Base-by-base conservation (phyloP, 2,113 vertebrate species). In the Salvelinus alpinus region DNA sequence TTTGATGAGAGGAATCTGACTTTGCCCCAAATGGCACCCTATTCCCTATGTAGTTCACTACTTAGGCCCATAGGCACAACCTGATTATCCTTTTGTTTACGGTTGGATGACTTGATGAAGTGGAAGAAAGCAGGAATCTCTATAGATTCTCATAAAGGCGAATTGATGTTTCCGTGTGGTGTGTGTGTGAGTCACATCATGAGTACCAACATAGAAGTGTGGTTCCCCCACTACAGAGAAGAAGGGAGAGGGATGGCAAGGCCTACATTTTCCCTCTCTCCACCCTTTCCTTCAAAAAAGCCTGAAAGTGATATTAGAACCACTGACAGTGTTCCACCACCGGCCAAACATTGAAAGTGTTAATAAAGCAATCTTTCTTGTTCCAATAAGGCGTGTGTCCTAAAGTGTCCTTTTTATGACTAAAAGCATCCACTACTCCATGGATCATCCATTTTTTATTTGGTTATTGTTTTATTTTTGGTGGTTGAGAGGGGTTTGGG, bases 121-220 rank as follows among this genome's bases (percentile, higher is more conserved):
- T 64, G 59, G 22, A n/a, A 77, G 60, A 22, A 62, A 75, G 47
- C 27, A 34, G 48, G 59, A 71, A 74, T 76, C 16, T 67, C 67
- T 73, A 64, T 70, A 13, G 2, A 27, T 69, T 71, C 66, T 70
- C 20, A 34, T 75, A 85, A 86, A 84, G 16, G 65, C 70, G 25
- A 71, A 27, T 14, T 24, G 64, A 60, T 57, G 54, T 57, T 57
- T 57, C 54, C 54, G 6, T 20, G 54, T 57, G 0, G 67, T 70
- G 1, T 78, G 38, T 44, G 38, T 44, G 78, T 91, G 90, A 91
- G 75, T 93, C 92, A 91, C 76, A 44, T 0, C 1, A 11, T 74
- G 70, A 75, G 80, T 73, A 70, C 27, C 1, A 79, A 72, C 65
- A 57, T 73, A 75, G 72, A 77, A 14, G 60, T 2, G 70, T 81